Base-by-base conservation (phyloP, 2,113 vertebrate species). In the Passer montanus region DNA sequence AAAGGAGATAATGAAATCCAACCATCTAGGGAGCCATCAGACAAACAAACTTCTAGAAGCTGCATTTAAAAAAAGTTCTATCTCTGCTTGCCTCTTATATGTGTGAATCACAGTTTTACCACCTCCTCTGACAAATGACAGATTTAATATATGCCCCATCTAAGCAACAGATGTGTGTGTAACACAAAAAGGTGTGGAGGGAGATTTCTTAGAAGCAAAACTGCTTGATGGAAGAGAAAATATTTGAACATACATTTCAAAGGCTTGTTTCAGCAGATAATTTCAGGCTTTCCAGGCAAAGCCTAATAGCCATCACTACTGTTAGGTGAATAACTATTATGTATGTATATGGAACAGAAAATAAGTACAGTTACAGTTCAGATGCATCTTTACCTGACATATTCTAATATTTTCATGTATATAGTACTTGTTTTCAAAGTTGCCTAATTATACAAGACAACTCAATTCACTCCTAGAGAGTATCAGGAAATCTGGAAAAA, bases 161-260 rank as follows among this genome's bases (percentile, higher is more conserved):
- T 79, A 82, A 94, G 86, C 35, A 90, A 50, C 49, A 10, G 20
- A 75, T 44, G 23, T 44, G 31, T 55, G 37, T 44, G 24, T 75
- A 90, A 92, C 66, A 64, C 56, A 75, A 55, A 78, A 52, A 55
- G 43, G n/a, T 18, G 44, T 76, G 56, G 66, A 93, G 35, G 28
- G 56, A 69, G 16, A 87, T 82, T 92, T 82, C 49, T 93, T 68
- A 82, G 46, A 85, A 95, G 89, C 89, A 82, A 84, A 84, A 62
- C 23, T 56, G 31, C 53, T 91, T 15, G 21, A 62, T 87, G 81
- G 84, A 93, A 93, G 10, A 62, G 80, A 92, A 95, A 95, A 93
- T 85, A 87, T 79, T 79, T 94, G 84, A 93, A 89, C 77, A 76
- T 95, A 82, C 89, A 82, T 91, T 95, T 95, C 49, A 94, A 91